Evolutionary conservation across 2,888 invertebrate genomes (phyloP), one percentile per base, ranked within the genome.

Genomic region (Chloromyia formosa): DNA sequence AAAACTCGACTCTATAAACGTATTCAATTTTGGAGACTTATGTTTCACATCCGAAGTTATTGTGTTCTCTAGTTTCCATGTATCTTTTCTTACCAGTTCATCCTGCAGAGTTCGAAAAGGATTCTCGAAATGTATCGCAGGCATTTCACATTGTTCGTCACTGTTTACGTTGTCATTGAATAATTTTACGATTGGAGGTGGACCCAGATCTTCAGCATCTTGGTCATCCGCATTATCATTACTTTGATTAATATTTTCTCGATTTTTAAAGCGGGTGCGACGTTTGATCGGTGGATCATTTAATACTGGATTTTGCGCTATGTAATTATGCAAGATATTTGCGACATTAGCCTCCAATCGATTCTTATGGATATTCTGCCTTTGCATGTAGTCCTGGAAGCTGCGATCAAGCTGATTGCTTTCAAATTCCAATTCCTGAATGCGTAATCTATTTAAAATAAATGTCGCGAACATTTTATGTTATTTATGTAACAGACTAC

Each of bases 401-500:
- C 79, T 82, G 64, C 81, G 79, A 75, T 85, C 84, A 53, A 85
- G 75, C 76, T 83, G 79, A 77, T 82, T 81, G 74, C 84, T 84
- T 78, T 85, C 84, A 61, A 81, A 77, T 75, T 85, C 85, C 53
- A 85, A 75, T 77, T 84, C 81, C 73, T 81, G 79, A 73, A 85
- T 80, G 9, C 84, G 83, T 49, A 80, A 77, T 76, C 85, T 85
- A 49, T n/a, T n/a, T n/a, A n/a, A n/a, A 10, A 58, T 73, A 64
- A n/a, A n/a, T n/a, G n/a, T n/a, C n/a, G n/a, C n/a, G n/a, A n/a
- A n/a, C n/a, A n/a, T n/a, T n/a, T n/a, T n/a, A n/a, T n/a, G 10
- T 45, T 10, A 45, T 12, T 10, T 45, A 45, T 10, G 10, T 10
- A 45, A 45, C 12, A 12, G 45, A 10, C 45, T 45, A 45, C 9